A percentile compares a stretch with the other conserved stretches of the same genome.
These are phyloP conservation scores for Drosophila arizonae DNA, from an alignment of 1,140 invertebrate species.

Conservation along the genomic window DNA sequence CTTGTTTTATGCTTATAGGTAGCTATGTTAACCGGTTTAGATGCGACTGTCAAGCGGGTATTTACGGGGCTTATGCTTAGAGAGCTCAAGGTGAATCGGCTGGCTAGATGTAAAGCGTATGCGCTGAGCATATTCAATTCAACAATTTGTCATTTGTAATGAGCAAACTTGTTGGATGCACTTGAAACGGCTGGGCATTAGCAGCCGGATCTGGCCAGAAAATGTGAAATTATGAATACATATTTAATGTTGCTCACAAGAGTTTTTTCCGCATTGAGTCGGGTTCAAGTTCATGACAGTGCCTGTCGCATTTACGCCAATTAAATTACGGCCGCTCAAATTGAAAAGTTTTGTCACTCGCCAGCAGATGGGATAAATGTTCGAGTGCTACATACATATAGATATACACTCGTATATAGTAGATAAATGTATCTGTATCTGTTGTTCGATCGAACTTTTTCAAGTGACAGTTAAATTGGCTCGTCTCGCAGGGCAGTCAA, in stretches of 20 bases:
- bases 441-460: neutral
- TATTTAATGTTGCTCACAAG: conserved; percentile 25
- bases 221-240: conserved; percentile 25
- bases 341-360: conserved; percentile 50
- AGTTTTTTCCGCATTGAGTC: conserved; percentile 35
- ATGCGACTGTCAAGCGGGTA: conserved; percentile 8
- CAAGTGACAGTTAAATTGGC: conserved; percentile 28
- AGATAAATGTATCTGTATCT: neutral
- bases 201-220: neutral
- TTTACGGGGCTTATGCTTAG: conserved; percentile 18
- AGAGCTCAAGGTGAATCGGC: conserved; percentile 40
- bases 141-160: conserved; percentile 59
- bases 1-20: conserved; percentile 4
- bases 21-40: conserved; percentile 37
- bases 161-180: conserved; percentile 66
- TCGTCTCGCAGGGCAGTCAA: conserved; percentile 34
- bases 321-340: conserved; percentile 54
- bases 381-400: neutral
- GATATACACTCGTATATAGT: neutral
- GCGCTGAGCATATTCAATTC: conserved; percentile 13
- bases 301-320: conserved; percentile 41
- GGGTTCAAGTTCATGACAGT: conserved; percentile 38
- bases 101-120: conserved; percentile 18
- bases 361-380: neutral
- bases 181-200: conserved; percentile 34